Conservation (phyloP, 2,797 vertebrate species). For the Lithobates sylvaticus region DNA sequence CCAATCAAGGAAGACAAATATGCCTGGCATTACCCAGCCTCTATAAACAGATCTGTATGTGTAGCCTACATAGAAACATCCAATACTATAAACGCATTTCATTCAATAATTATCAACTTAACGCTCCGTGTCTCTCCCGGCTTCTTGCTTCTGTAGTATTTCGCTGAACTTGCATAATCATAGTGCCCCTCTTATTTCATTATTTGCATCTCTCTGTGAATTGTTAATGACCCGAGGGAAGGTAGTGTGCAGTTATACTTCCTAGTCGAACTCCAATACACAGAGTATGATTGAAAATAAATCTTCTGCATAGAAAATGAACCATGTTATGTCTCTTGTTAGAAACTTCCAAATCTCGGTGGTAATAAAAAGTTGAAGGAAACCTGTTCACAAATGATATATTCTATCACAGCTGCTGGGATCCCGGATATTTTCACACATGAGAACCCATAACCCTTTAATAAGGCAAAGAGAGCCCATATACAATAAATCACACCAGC, state of each 20-base stretch:
- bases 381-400: slow-evolving; percentile 8
- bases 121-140: background rate
- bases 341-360: background rate
- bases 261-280: slow-evolving; percentile 5
- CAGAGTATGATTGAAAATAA: background rate
- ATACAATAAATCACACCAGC: too few species aligned
- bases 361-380: background rate
- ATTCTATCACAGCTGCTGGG: background rate
- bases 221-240: slow-evolving; percentile 42
- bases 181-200: slow-evolving; percentile 21
- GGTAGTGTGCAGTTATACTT: slow-evolving; percentile 3
- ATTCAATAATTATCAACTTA: background rate
- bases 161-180: slow-evolving; percentile 14
- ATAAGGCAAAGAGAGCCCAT: too few species aligned
- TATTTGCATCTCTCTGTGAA: slow-evolving; percentile 41
- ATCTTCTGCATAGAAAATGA: slow-evolving; percentile 18
- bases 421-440: background rate
- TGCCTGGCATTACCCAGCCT: too few species aligned
- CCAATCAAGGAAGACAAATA: too few species aligned
- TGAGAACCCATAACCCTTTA: background rate
- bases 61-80: too few species aligned
- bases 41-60: too few species aligned
- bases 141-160: background rate
- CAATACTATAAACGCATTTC: too few species aligned
- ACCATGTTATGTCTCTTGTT: background rate